Percentiles rank a stretch among this genome's conserved stretches.
Conservation (phyloP, 2,113 vertebrate species). For the Silurus asotus region DNA sequence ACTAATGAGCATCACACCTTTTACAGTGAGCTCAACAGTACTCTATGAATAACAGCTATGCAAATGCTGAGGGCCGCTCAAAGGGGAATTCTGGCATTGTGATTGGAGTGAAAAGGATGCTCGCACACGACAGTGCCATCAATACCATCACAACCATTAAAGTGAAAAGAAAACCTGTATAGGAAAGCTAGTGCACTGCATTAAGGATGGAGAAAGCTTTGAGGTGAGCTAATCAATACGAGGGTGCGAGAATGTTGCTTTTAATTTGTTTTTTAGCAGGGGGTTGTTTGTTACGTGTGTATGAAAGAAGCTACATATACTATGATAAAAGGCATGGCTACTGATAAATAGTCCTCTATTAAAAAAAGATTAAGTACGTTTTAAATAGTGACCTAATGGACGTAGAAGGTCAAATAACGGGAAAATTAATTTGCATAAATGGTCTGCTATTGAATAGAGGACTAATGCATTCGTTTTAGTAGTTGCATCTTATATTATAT, state of each 20-base stretch:
- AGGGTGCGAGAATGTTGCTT: slow-evolving; percentile 54
- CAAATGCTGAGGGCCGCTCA: slow-evolving; percentile 71
- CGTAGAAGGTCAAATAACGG: slow-evolving; percentile 50
- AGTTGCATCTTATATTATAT: slow-evolving; percentile 52
- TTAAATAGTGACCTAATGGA: slow-evolving; percentile 48
- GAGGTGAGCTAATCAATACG: slow-evolving; percentile 80
- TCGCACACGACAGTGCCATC: slow-evolving; percentile 78
- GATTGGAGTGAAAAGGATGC: slow-evolving; percentile 69
- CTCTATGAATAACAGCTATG: slow-evolving; percentile 74
- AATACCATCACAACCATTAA: slow-evolving; percentile 80
- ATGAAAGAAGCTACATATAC: slow-evolving; percentile 29
- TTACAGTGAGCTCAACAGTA: slow-evolving; percentile 56
- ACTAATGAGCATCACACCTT: slow-evolving; percentile 76
- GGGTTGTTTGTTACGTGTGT: slow-evolving; percentile 30
- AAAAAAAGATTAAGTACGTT: slow-evolving; percentile 20
- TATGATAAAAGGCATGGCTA: slow-evolving; percentile 34
- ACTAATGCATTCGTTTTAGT: slow-evolving; percentile 65
- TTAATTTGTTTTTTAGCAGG: slow-evolving; percentile 47
- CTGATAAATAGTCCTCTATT: slow-evolving; percentile 16
- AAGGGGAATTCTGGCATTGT: slow-evolving; percentile 71
- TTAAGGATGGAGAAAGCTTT: slow-evolving; percentile 74
- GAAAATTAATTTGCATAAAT: slow-evolving; percentile 55
- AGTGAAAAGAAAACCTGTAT: slow-evolving; percentile 73
- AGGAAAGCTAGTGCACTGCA: slow-evolving; percentile 73
- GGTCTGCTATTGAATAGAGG: slow-evolving; percentile 44